Evolutionary conservation across 2,888 invertebrate genomes (phyloP).

Genomic region (Hedychridium roseum): DNA sequence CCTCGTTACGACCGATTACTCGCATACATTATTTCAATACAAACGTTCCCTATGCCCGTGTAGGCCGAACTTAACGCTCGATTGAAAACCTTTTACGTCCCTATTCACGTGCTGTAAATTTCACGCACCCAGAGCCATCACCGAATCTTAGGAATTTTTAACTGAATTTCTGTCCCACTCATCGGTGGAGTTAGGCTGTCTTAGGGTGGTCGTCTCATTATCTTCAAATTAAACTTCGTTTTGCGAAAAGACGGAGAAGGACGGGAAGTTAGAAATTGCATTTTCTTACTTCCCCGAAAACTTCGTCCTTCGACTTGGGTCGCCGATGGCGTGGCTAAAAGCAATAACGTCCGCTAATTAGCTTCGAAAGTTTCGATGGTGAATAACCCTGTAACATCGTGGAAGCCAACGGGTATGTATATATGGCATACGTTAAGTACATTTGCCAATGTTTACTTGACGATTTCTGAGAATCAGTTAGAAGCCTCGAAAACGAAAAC

Average conservation of each 20-base stretch:
- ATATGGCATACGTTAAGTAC: too few relatives aligned
- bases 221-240: constrained; percentile 26
- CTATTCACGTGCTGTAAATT: too few relatives aligned
- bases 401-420: not conserved
- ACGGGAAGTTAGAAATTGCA: constrained; percentile 15
- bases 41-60: not conserved
- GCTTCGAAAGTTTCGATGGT: constrained; percentile 21
- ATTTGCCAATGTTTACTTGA: too few relatives aligned
- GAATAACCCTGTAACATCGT: constrained; percentile 12
- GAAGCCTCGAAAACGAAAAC: too few relatives aligned
- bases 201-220: constrained; percentile 19
- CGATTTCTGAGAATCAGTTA: too few relatives aligned
- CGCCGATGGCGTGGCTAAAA: constrained; percentile 6
- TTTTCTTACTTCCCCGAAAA: constrained; percentile 21
- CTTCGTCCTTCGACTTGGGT: constrained; percentile 9
- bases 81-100: too few relatives aligned
- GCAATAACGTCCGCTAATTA: constrained; percentile 26
- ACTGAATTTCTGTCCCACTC: too few relatives aligned
- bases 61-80: too few relatives aligned
- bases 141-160: too few relatives aligned
- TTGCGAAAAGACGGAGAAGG: constrained; percentile 1
- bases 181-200: too few relatives aligned
- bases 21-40: constrained; percentile 21
- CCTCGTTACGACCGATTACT: constrained; percentile 27
- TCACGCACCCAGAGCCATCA: too few relatives aligned